Conservation (phyloP, 2,888 invertebrate species). For the Drosophila emarginata region DNA sequence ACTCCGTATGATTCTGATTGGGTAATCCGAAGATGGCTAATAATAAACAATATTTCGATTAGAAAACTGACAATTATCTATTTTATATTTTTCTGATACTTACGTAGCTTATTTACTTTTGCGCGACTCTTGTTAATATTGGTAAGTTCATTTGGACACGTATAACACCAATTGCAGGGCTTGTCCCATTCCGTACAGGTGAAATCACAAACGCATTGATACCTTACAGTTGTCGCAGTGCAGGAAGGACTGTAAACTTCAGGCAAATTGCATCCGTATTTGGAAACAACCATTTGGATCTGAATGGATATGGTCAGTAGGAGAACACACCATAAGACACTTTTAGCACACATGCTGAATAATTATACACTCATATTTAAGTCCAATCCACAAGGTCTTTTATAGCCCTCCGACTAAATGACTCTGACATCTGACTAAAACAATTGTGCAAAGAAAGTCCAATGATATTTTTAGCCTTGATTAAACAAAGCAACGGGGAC, state of each 20-base stretch:
- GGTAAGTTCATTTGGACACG: slow-evolving; percentile 9
- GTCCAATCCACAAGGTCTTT: slow-evolving; percentile 3
- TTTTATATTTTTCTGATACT: not conserved
- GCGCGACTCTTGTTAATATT: slow-evolving; percentile 15
- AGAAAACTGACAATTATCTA: not conserved
- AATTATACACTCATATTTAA: not conserved
- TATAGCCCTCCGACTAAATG: slow-evolving; percentile 26
- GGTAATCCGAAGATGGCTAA: slow-evolving; percentile 20
- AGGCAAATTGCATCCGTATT: not conserved
- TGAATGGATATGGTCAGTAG: not conserved
- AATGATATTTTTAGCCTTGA: not conserved
- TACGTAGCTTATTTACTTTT: slow-evolving; percentile 20
- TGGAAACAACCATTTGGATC: not conserved
- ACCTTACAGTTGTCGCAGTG: not conserved
- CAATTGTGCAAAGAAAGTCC: slow-evolving; percentile 22
- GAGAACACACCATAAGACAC: slow-evolving; percentile 15
- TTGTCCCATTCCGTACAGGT: slow-evolving; percentile 32
- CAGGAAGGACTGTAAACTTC: not conserved
- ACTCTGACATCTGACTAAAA: not conserved
- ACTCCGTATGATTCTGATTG: slow-evolving; percentile 13
- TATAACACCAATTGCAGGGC: slow-evolving; percentile 40
- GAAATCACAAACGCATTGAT: slow-evolving; percentile 39
- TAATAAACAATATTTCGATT: not conserved
- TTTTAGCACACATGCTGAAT: slow-evolving; percentile 19
- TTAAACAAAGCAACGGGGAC: not conserved